A percentile compares a stretch with the other conserved stretches of the same genome.
These are phyloP conservation scores for Pollenia angustigena DNA, from an alignment of 2,888 invertebrate genomes.

Conservation along the genomic window DNA sequence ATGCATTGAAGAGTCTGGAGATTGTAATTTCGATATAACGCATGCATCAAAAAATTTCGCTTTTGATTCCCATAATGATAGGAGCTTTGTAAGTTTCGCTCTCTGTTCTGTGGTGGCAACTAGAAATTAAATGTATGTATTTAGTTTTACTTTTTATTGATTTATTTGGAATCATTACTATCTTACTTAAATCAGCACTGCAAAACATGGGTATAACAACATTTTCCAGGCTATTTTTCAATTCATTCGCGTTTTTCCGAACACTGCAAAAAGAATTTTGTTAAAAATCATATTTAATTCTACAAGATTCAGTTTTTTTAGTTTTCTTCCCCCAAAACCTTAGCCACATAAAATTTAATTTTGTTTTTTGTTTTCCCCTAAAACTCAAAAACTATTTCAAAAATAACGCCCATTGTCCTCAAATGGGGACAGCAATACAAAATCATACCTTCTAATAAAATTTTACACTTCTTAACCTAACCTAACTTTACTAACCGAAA, in stretches of 20 bases:
- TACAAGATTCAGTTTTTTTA: too few species aligned
- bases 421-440: too few species aligned
- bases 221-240: constrained; percentile 96
- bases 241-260: constrained; percentile 96
- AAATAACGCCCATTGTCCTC: too few species aligned
- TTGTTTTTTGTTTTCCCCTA: not conserved
- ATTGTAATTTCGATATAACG: constrained; percentile 94
- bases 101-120: constrained; percentile 94
- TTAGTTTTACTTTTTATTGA: not conserved
- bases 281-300: constrained; percentile 1
- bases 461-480: too few species aligned
- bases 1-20: constrained; percentile 94
- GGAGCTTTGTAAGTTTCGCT: constrained; percentile 95
- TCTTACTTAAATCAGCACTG: constrained; percentile 92
- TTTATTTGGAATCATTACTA: not conserved
- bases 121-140: constrained; percentile 75
- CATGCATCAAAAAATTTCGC: constrained; percentile 93
- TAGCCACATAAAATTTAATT: not conserved
- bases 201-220: constrained; percentile 99
- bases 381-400: not conserved
- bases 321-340: constrained; percentile 20
- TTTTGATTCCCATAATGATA: constrained; percentile 98
- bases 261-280: constrained; percentile 88
- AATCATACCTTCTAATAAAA: too few species aligned
- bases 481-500: too few species aligned